Conservation (phyloP, 2,888 invertebrate genomes). For the Trypoxylon attenuatum region DNA sequence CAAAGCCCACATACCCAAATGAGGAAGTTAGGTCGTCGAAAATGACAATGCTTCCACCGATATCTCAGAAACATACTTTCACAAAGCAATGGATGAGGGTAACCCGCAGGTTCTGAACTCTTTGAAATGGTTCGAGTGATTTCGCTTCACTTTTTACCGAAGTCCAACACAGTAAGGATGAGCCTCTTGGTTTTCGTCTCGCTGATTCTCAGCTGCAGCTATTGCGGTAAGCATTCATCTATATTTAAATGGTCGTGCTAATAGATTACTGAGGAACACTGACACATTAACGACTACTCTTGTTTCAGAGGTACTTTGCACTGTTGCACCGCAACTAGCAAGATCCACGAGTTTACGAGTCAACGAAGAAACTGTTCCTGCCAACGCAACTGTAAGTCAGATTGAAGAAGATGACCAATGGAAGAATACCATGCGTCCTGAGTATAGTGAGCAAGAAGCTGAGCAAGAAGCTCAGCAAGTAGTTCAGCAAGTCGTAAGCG, state of each 20-base stretch:
- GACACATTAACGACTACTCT: neutral
- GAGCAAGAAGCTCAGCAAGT: no score
- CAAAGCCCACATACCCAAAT: conserved; percentile 34
- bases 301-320: conserved; percentile 19
- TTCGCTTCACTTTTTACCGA: conserved; percentile 42
- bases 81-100: conserved; percentile 43
- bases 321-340: neutral
- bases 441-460: no score
- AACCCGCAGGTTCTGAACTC: conserved; percentile 51
- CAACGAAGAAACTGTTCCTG: neutral
- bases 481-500: neutral
- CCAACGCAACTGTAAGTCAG: neutral
- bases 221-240: conserved; percentile 33
- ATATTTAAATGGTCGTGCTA: neutral
- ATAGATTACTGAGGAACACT: neutral
- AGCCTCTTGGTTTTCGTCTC: conserved; percentile 22
- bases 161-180: conserved; percentile 39
- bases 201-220: conserved; percentile 13
- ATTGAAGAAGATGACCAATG: neutral
- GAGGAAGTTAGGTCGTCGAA: conserved; percentile 22
- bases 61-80: conserved; percentile 52
- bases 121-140: conserved; percentile 12
- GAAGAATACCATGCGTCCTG: neutral
- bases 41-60: conserved; percentile 38
- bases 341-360: neutral